Conservation (phyloP, 1,140 invertebrate genomes). For the Drosophila triauraria region DNA sequence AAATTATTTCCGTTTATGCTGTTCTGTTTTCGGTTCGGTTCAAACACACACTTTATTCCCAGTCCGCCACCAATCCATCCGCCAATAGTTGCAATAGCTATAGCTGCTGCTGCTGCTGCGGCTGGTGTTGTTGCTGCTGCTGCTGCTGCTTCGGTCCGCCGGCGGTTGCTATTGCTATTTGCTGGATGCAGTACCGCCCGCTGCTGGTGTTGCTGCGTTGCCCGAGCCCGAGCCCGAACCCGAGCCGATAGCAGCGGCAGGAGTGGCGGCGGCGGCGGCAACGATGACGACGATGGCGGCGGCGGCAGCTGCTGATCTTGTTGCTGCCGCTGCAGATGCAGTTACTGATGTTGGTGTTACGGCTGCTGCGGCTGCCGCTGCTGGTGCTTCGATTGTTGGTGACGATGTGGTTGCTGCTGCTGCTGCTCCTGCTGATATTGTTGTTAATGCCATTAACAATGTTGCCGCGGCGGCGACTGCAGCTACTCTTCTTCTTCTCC, state of each 20-base stretch:
- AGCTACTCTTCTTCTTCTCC: conserved; percentile 15
- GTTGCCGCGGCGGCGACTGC: conserved; percentile 50
- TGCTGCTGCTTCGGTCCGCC: conserved; percentile 30
- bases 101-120: conserved; percentile 41
- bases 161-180: conserved; percentile 28
- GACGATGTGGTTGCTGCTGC: conserved; percentile 27
- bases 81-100: conserved; percentile 47
- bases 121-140: conserved; percentile 25
- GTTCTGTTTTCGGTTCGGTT: conserved; percentile 63
- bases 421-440: conserved; percentile 37
- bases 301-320: conserved; percentile 23
- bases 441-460: conserved; percentile 55
- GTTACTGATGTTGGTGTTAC: conserved; percentile 26
- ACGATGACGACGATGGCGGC: conserved; percentile 10
- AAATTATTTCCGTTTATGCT: conserved; percentile 76
- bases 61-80: conserved; percentile 52
- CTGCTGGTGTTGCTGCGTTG: conserved; percentile 22
- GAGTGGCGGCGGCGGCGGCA: conserved; percentile 15
- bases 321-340: conserved; percentile 18
- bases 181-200: conserved; percentile 13
- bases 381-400: conserved; percentile 26
- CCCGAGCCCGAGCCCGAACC: conserved; percentile 5
- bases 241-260: conserved; percentile 26
- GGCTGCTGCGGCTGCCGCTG: neutral
- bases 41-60: conserved; percentile 54